Evolutionary conservation across 2,888 invertebrate genomes (phyloP).

Genomic region (Sarcophaga caerulescens): DNA sequence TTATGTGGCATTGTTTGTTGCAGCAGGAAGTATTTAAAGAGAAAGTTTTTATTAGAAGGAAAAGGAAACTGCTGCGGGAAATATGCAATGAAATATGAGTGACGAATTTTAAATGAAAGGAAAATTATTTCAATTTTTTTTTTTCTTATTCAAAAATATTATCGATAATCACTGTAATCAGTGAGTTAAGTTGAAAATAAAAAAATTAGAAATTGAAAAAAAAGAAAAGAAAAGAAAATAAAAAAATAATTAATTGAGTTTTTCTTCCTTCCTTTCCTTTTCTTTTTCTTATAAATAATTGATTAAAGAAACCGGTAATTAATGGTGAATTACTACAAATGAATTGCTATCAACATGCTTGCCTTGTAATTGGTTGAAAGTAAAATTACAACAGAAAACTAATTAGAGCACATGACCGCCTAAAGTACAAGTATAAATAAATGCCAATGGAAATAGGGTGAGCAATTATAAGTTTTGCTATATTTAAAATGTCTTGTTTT

Average conservation of each 20-base stretch:
- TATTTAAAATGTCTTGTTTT: no score
- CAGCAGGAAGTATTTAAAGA: constrained; percentile 7
- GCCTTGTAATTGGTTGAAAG: not conserved
- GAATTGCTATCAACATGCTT: not conserved
- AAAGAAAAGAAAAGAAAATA: not conserved
- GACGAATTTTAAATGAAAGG: constrained; percentile 16
- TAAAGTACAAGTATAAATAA: no score
- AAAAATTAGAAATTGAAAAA: not conserved
- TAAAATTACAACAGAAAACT: constrained; percentile 26
- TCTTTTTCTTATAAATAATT: constrained; percentile 43
- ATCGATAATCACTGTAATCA: constrained; percentile 47
- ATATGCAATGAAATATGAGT: constrained; percentile 46
- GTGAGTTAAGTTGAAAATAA: constrained; percentile 2
- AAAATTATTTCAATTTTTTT: not conserved
- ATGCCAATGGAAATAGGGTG: no score
- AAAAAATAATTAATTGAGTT: constrained; percentile 41
- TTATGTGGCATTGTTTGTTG: not conserved
- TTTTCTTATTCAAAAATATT: constrained; percentile 21
- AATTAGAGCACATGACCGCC: constrained; percentile 30
- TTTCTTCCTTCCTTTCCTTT: not conserved
- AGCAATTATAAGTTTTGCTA: no score
- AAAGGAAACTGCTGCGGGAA: constrained; percentile 16
- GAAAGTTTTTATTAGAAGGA: constrained; percentile 28
- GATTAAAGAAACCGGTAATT: constrained; percentile 46
- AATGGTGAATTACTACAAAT: not conserved